Conservation (phyloP, 1,140 invertebrate genomes). For the Eupristina koningsbergeri region DNA sequence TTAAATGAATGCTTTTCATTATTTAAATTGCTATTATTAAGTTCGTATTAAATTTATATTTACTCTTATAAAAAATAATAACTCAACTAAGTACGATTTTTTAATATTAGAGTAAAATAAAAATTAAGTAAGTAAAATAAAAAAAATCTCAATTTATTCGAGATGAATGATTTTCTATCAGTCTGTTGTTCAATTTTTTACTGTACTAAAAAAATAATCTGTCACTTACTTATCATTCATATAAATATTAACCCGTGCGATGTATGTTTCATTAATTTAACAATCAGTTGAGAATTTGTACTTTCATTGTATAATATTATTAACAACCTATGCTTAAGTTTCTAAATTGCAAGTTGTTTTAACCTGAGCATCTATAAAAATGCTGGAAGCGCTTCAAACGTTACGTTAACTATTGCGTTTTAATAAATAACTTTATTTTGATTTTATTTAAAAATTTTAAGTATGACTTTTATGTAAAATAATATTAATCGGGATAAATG, state of each 20-base stretch:
- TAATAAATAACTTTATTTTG: neutral
- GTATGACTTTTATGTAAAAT: neutral
- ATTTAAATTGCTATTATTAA: neutral
- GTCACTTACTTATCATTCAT: neutral
- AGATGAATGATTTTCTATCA: slow-evolving; percentile 21
- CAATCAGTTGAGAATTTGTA: slow-evolving; percentile 35
- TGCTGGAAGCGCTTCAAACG: slow-evolving; percentile 38
- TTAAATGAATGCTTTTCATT: neutral
- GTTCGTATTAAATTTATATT: neutral
- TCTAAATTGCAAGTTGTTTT: neutral
- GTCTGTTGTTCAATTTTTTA: slow-evolving; percentile 28
- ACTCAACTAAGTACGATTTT: neutral
- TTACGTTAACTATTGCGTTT: neutral
- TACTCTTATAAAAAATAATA: neutral
- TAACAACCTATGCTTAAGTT: neutral
- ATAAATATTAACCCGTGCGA: slow-evolving; percentile 9
- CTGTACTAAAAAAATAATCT: slow-evolving; percentile 14
- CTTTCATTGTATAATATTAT: neutral
- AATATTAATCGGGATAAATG: neutral
- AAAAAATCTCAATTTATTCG: slow-evolving; percentile 3
- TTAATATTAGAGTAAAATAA: neutral
- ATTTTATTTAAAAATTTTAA: neutral
- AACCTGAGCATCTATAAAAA: slow-evolving; percentile 10
- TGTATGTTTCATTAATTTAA: neutral
- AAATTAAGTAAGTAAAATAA: slow-evolving; percentile 7